Conservation (phyloP, 2,113 vertebrate genomes). For the Bufo bufo region DNA sequence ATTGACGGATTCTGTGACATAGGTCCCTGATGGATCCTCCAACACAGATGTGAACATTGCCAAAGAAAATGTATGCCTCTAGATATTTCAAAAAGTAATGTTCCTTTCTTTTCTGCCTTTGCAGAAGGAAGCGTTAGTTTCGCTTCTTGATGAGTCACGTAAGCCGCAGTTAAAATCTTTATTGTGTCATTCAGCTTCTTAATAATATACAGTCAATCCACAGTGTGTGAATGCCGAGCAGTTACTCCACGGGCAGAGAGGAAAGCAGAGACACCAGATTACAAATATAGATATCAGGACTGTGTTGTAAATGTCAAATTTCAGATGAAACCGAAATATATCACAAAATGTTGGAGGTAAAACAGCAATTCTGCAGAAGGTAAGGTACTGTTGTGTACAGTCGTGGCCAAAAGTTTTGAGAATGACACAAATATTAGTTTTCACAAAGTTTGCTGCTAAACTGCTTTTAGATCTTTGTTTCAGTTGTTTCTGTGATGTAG, state of each 20-base stretch:
- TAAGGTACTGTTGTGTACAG: background rate
- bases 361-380: background rate
- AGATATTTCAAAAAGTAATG: background rate
- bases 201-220: constrained; percentile 34
- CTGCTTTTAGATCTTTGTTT: too few species aligned
- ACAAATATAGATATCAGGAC: background rate
- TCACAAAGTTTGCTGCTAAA: too few species aligned
- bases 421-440: too few species aligned
- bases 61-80: too few species aligned
- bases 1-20: too few species aligned
- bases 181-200: background rate
- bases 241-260: background rate
- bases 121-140: background rate
- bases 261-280: background rate
- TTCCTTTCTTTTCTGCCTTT: background rate
- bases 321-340: background rate
- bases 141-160: background rate
- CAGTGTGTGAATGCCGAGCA: constrained; percentile 11
- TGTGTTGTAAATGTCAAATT: constrained; percentile 9
- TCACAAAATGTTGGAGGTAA: background rate
- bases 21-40: too few species aligned
- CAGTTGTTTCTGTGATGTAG: too few species aligned
- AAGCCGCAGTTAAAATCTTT: background rate
- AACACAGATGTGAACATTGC: too few species aligned
- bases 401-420: too few species aligned